A percentile compares a stretch with the other conserved stretches of the same genome.
Evolutionary conservation across 1,140 invertebrate species (phyloP).

Genomic region (Drosophila yakuba): DNA sequence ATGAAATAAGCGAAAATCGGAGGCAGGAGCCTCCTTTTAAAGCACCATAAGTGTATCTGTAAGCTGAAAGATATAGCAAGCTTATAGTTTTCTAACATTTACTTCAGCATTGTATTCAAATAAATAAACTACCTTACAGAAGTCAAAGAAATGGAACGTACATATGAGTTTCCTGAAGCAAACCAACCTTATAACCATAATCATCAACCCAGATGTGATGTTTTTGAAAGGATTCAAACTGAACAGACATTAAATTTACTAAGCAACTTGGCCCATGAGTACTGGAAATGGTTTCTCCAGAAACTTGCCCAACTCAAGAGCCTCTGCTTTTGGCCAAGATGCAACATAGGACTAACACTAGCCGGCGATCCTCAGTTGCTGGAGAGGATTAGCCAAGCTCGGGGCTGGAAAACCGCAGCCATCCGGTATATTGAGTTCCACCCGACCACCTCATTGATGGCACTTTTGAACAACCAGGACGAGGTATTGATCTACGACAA

Average conservation of each 20-base stretch:
- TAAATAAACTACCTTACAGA: too few relatives aligned
- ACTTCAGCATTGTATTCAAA: too few relatives aligned
- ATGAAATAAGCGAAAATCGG: background rate
- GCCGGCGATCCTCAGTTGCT: background rate
- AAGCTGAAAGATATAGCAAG: background rate
- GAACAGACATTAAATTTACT: background rate
- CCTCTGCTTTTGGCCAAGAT: too few relatives aligned
- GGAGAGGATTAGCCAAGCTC: background rate
- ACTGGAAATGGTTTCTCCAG: background rate
- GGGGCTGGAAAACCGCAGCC: slow-evolving; percentile 6
- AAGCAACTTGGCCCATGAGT: background rate
- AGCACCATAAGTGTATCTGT: background rate
- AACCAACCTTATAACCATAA: too few relatives aligned
- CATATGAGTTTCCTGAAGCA: background rate
- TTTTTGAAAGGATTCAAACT: too few relatives aligned
- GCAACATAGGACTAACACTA: too few relatives aligned
- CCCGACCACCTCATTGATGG: slow-evolving; percentile 1
- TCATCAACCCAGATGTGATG: too few relatives aligned
- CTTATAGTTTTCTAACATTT: background rate
- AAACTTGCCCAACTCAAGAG: background rate
- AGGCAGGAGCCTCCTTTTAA: background rate
- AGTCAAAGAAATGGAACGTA: background rate
- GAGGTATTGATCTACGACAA: slow-evolving; percentile 10
- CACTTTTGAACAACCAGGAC: slow-evolving; percentile 21
- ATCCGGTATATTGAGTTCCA: slow-evolving; percentile 16